Base-by-base conservation (phyloP, 1,140 invertebrate genomes). In the Mactra quadrangularis region DNA sequence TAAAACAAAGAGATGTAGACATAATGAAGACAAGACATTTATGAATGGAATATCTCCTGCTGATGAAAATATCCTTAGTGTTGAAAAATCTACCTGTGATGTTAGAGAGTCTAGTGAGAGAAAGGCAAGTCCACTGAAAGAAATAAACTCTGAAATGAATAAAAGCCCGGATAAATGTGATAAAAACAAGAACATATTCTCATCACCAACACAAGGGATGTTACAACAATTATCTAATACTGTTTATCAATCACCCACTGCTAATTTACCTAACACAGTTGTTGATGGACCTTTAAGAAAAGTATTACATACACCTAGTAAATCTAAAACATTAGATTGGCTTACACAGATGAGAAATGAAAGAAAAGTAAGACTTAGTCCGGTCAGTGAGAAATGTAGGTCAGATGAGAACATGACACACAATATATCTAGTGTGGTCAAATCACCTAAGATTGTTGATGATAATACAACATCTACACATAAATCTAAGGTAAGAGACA, bases 231-330 rank as follows among this genome's bases (percentile, higher is more conserved):
- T 11, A 25, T 25, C 52, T n/a, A 29, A 17, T 11, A 25, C 29
- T 38, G 22, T 75, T 22, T 79, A 76, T 60, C 57, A 62, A 27
- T 82, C 79, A 1, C 79, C 79, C 0, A 82, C 79, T 17, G 66
- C 79, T n/a, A 82, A 82, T 66, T 41, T 82, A 0, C 79, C 79
- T 62, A 82, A 82, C 22, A 17, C 74, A 22, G 68, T 82, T 3
- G 38, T 82, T 33, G 79, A 82, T 41, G 77, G 77, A 1, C 76
- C 76, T 0, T 47, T 41, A 15, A 52, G 33, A 38, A 62, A 33
- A 4, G 25, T 25, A 7, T 9, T 35, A 33, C 15, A 27, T 7
- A 17, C 31, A 1, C 22, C 22, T 0, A 68, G 27, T 1, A 38
- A 64, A 9, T 47, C 27, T 33, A 33, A 53, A 33, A 35, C 41